Evolutionary conservation across 2,888 invertebrate species (phyloP), one percentile per base, ranked within the genome.

Genomic region (Aleiodes testaceus): DNA sequence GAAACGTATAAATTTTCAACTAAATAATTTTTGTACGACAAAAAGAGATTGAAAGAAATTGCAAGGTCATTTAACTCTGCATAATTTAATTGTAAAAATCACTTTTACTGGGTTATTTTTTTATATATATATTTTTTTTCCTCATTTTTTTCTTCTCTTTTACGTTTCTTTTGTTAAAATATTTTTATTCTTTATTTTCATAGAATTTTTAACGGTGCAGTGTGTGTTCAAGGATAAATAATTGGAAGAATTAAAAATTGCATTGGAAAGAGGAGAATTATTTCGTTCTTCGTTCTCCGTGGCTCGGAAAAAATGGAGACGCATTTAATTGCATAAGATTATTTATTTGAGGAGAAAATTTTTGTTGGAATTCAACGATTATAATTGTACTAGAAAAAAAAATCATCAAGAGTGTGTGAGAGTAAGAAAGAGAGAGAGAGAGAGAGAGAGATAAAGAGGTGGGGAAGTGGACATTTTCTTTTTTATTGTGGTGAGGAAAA

Each of bases 181-280:
- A 45, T n/a, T 45, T 45, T 45, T 45, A 14, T 16, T n/a, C 9
- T 45, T 45, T 45, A 14, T 16, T 53, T 53, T 53, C 53, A 53
- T 53, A 3, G 26, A 26, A 53, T 5, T 26, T n/a, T 30, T 36
- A 53, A 22, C 26, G 45, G 53, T 53, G 53, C 14, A 14, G 26
- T 53, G 26, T 53, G 26, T 5, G 26, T 53, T 59, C 59, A 59
- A 59, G 59, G 59, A 59, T 59, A 59, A 59, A 59, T 16, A 42
- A 16, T 14, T 45, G 14, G 3, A 26, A 26, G 14, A n/a, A 26
- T 14, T 6, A 53, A 53, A 26, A 26, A n/a, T 5, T 26, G 5
- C 26, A 2, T 3, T 5, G 26, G 22, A 53, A 22, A 53, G 5
- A 45, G 9, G 5, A 14, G 30, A 22, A 53, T 14, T 14, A n/a